Evolutionary conservation across 53 echinoderm and acorn worm species (phyloP).

Genomic region (Zoroaster sp.): DNA sequence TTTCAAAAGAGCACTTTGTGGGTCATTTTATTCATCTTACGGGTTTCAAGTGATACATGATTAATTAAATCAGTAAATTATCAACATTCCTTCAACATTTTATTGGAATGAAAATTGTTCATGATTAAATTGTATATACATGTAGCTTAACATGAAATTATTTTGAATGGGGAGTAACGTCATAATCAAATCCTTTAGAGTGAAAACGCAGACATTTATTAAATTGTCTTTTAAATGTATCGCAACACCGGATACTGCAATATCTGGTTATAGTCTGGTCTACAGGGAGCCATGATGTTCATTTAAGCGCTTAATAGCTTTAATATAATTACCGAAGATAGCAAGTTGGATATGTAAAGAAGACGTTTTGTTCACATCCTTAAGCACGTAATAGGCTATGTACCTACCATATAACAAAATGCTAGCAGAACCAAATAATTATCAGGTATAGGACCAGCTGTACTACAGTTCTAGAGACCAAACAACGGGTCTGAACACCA

Average conservation of each 20-base stretch:
- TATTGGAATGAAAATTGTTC: background rate
- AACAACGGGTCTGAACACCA: no score
- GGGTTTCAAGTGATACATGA: no score
- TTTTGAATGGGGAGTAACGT: background rate
- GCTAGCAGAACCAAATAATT: no score
- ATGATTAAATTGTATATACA: background rate
- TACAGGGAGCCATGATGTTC: background rate
- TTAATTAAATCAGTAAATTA: no score
- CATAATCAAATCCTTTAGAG: background rate
- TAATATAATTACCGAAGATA: slow-evolving; percentile 33
- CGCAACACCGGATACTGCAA: background rate
- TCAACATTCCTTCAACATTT: background rate
- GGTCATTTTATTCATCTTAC: no score
- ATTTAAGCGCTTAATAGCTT: background rate
- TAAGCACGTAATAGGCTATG: no score
- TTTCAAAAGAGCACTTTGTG: no score
- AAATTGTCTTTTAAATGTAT: slow-evolving; percentile 6
- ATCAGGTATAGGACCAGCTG: no score
- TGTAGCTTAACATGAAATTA: background rate
- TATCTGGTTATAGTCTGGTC: background rate
- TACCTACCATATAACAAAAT: no score
- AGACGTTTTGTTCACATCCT: no score
- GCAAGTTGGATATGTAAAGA: background rate
- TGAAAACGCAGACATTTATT: slow-evolving; percentile 14
- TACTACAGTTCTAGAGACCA: no score